These are phyloP conservation scores for Dicyrtoma fusca DNA, from an alignment of 2,888 invertebrate genomes.

Conservation along the genomic window DNA sequence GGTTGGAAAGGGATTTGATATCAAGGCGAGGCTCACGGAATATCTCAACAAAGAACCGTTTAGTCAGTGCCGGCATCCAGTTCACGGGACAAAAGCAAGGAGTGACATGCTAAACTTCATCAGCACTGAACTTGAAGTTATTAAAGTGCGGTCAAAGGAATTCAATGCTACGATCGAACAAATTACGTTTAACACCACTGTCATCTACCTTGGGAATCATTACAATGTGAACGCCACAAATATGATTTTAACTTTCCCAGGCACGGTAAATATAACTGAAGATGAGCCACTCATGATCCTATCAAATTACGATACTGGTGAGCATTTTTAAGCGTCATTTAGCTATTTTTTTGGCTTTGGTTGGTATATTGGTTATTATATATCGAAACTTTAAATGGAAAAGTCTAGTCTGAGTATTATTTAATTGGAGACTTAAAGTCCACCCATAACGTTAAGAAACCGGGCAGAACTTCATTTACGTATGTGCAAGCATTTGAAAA, in stretches of 20 bases:
- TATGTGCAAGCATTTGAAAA: no score
- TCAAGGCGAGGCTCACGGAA: neutral
- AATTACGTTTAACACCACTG: conserved; percentile 10
- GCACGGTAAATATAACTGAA: conserved; percentile 35
- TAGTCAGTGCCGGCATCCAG: neutral
- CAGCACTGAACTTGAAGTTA: neutral
- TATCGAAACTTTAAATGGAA: neutral
- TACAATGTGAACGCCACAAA: conserved; percentile 14
- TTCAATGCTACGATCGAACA: neutral
- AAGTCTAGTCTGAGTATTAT: neutral
- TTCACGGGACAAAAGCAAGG: neutral
- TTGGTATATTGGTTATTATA: neutral
- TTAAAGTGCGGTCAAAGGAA: conserved; percentile 11
- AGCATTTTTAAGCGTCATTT: neutral
- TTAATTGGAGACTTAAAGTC: no score
- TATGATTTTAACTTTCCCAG: conserved; percentile 22
- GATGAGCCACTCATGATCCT: conserved; percentile 57
- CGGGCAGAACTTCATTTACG: no score
- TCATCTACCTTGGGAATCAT: neutral
- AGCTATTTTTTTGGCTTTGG: neutral
- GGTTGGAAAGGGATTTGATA: neutral
- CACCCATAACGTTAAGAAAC: neutral
- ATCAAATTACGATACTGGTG: conserved; percentile 58
- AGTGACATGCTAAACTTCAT: conserved; percentile 28
- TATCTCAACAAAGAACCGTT: neutral